phyloP scores from a whole-genome alignment of 1,140 invertebrate species.

The Lanistes nyassanus region DNA sequence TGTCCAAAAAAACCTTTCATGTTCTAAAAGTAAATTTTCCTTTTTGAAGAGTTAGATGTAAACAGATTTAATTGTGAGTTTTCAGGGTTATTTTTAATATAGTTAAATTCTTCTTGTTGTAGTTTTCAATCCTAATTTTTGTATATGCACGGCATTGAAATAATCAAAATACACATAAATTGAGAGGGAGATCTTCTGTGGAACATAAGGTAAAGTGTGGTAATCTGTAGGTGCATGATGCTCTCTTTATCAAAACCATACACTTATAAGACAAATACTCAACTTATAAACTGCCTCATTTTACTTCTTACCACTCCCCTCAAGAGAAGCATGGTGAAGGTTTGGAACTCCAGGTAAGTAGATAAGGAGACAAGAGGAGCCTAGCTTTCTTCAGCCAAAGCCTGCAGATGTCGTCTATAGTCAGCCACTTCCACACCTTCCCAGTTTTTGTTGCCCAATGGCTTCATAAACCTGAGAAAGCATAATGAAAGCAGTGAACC shows the following conservation, averaged over 20 bases:
- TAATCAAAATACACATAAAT: background rate
- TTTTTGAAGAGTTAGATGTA: background rate
- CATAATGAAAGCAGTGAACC: too few relatives aligned
- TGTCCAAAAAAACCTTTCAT: background rate
- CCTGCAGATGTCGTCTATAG: conserved; percentile 38
- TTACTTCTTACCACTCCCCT: too few relatives aligned
- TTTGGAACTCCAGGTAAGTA: too few relatives aligned
- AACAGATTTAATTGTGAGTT: background rate
- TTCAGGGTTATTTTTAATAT: background rate
- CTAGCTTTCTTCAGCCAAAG: background rate
- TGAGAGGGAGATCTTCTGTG: too few relatives aligned
- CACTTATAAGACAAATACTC: background rate
- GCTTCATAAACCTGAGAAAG: conserved; percentile 56
- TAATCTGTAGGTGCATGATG: background rate
- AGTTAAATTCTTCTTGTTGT: background rate
- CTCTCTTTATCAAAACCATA: background rate
- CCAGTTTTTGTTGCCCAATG: conserved; percentile 59
- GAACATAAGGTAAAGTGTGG: too few relatives aligned
- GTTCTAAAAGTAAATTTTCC: background rate
- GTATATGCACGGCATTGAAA: background rate
- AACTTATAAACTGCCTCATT: background rate
- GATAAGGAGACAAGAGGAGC: background rate
- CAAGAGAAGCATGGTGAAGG: too few relatives aligned
- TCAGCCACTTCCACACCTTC: conserved; percentile 59
- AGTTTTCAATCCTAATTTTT: background rate